Percentiles rank a stretch among this genome's conserved stretches.
phyloP scores from a whole-genome alignment of 2,888 invertebrate genomes.

The Lomographa bimaculata region DNA sequence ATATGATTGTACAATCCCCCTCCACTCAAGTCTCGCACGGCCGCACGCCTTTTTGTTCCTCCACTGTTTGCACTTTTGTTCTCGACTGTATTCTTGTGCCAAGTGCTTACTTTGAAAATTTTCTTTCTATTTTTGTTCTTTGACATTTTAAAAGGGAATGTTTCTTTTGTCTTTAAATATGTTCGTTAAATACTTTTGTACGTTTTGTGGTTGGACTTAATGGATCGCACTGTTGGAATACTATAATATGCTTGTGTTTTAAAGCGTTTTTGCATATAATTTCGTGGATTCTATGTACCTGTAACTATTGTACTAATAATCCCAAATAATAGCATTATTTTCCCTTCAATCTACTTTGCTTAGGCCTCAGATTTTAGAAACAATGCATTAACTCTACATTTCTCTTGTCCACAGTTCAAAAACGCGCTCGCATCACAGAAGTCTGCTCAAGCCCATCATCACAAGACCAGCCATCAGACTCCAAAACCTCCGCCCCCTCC shows the following conservation, averaged over 20 bases:
- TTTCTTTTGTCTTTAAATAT: constrained; percentile 27
- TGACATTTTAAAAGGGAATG: constrained; percentile 21
- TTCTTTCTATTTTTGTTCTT: constrained; percentile 21
- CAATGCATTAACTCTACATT: no score
- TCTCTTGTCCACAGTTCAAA: constrained; percentile 71
- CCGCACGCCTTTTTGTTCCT: constrained; percentile 28
- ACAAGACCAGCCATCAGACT: constrained; percentile 54
- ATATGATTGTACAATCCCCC: constrained; percentile 19
- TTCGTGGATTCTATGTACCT: no score
- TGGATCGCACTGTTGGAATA: constrained; percentile 7
- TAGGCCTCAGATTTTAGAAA: no score
- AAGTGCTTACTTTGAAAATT: constrained; percentile 24
- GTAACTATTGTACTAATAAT: no score
- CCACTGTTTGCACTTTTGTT: constrained; percentile 30
- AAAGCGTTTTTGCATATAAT: no score
- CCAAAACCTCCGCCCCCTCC: constrained; percentile 61
- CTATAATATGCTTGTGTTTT: no score
- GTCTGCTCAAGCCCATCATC: constrained; percentile 74
- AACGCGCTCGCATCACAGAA: constrained; percentile 76
- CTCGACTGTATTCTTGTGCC: constrained; percentile 30
- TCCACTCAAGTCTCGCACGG: constrained; percentile 22
- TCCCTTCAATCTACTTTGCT: no score
- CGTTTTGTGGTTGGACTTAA: constrained; percentile 8
- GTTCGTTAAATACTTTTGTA: constrained; percentile 19
- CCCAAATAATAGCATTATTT: no score